Base-by-base conservation (phyloP, 2,888 invertebrate genomes). In the Didymodactylos carnosus region DNA sequence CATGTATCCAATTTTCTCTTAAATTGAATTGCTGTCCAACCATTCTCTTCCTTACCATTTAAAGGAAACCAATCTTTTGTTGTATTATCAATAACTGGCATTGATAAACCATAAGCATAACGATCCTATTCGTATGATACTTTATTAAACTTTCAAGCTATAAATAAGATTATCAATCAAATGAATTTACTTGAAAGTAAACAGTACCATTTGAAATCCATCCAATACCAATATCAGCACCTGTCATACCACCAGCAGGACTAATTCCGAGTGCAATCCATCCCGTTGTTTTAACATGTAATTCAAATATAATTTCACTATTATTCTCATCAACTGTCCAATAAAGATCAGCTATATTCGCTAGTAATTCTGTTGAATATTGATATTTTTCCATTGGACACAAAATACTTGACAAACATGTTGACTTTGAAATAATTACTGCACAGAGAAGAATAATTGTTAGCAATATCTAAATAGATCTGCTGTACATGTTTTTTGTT, bases 141-240 rank as follows among this genome's bases (percentile, higher is more conserved):
- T 16, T 41, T 25, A 69, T 53, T 39, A 46, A 43, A 25, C 13
- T 41, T 62, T 23, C 39, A 75, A 7, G 14, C 8, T 43, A 25
- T 39, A 29, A 29, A 13, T 13, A 35, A 14, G 40, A 25, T 25
- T 70, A 13, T 39, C n/a, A n/a, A n/a, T n/a, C n/a, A n/a, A n/a
- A n/a, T n/a, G n/a, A n/a, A n/a, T 23, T n/a, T 76, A 79, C 79
- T 77, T 77, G 76, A 43, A 80, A 77, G 69, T 78, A 77, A 14
- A 77, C 72, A 43, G 76, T 62, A 11, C 77, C 78, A 39, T 51
- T 53, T 8, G 79, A 76, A 14, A 92, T 89, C 92, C 92, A 92
- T 76, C 90, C 91, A 81, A 92, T 88, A 78, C 91, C 88, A 84
- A 93, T 88, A 86, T 93, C 92, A 75, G 91, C 88, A 70, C 90